Evolutionary conservation across 1,140 invertebrate genomes (phyloP), one percentile per base, ranked within the genome.

Genomic region (Ectropis grisescens): DNA sequence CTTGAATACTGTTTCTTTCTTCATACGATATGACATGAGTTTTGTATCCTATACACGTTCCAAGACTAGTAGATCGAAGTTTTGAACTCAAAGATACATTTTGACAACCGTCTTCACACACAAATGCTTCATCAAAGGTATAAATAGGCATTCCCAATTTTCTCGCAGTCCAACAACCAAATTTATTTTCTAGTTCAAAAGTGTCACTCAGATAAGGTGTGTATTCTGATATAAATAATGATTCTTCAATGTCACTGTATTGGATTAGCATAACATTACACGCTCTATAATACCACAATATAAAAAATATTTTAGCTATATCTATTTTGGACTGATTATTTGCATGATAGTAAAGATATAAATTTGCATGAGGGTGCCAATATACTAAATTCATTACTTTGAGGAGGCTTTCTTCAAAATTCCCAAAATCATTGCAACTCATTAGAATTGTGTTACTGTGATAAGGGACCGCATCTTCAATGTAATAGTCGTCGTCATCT

Each of bases 11-110:
- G 13, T 49, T 23, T 2, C n/a, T 22, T 12, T 60, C 36, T 11
- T 30, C 35, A 23, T 65, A 65, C 5, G 23, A 6, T 19, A 74
- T 15, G n/a, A 11, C 7, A 10, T 40, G 19, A 12, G 65, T 72
- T 9, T 59, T 44, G 30, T 59, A 61, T 13, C 72, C 70, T 8
- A 81, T 48, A 15, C 76, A 81, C 2, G 65, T 76, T 3, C 76
- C 76, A 9, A 81, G 53, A 47, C 68, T 42, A 4, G 59, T 50
- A 4, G 41, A 22, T 9, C 70, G 51, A n/a, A 62, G 22, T 31
- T 51, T 59, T n/a, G 71, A 72, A 26, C 62, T 15, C 9, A 60
- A 22, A n/a, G 72, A 47, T 3, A 76, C 47, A 29, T 69, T 76
- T 8, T 54, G 42, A 31, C 76, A 81, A 11, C 37, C 41, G 16